Evolutionary conservation across 2,113 vertebrate genomes (phyloP).

Genomic region (Oryzias curvinotus): DNA sequence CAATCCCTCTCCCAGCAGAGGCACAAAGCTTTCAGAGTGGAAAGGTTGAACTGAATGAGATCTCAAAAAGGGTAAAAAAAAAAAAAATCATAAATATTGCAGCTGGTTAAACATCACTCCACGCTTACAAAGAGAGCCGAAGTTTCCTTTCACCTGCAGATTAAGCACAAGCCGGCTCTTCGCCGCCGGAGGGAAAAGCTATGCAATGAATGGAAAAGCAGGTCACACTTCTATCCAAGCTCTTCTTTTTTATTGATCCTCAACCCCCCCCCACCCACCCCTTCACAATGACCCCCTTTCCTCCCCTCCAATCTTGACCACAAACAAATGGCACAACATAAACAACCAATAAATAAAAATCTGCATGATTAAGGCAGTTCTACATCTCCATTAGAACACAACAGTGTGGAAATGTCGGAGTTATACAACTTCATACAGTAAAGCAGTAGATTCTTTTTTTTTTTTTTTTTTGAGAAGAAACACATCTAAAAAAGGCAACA

Average conservation of each 20-base stretch:
- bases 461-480: conserved; percentile 10
- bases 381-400: conserved; percentile 77
- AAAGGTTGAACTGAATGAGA: background rate
- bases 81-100: conserved; percentile 36
- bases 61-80: background rate
- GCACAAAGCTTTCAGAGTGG: background rate
- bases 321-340: conserved; percentile 63
- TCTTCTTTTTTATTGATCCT: conserved; percentile 82
- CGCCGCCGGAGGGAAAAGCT: conserved; percentile 46
- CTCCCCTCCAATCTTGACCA: conserved; percentile 53
- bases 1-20: conserved; percentile 5
- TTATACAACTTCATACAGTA: conserved; percentile 74
- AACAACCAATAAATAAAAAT: conserved; percentile 80
- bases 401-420: conserved; percentile 72
- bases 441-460: conserved; percentile 65
- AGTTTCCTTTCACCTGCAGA: conserved; percentile 33
- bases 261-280: conserved; percentile 39
- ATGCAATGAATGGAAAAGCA: conserved; percentile 72
- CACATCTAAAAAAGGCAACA: conserved; percentile 65
- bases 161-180: conserved; percentile 45
- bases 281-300: conserved; percentile 62
- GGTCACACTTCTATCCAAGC: conserved; percentile 73
- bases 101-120: conserved; percentile 24
- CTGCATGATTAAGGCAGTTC: conserved; percentile 80
- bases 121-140: conserved; percentile 8